Evolutionary conservation across 2,113 vertebrate species (phyloP).

Genomic region (Halcyon malimbica): DNA sequence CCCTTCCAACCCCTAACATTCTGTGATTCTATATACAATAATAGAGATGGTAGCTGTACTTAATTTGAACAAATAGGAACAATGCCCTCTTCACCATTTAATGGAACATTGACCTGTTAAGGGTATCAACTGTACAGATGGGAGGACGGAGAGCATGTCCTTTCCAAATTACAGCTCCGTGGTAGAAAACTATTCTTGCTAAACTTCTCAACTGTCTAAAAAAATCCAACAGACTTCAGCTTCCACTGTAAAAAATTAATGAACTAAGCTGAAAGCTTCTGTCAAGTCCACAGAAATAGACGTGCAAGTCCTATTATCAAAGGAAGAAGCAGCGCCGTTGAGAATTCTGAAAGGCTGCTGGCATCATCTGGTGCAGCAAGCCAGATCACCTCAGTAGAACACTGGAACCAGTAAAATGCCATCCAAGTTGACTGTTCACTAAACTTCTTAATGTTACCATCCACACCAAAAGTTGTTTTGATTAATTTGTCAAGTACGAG

Average conservation of each 20-base stretch:
- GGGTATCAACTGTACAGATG: neutral
- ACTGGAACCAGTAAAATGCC: neutral
- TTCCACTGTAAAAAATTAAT: slow-evolving; percentile 60
- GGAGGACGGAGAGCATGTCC: neutral
- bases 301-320: slow-evolving; percentile 27
- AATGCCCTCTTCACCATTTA: neutral
- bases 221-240: slow-evolving; percentile 29
- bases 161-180: neutral
- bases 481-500: neutral
- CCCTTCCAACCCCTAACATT: too few species aligned
- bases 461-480: neutral
- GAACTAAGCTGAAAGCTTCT: slow-evolving; percentile 62
- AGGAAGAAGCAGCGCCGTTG: slow-evolving; percentile 40
- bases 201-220: slow-evolving; percentile 23
- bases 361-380: neutral
- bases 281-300: slow-evolving; percentile 50
- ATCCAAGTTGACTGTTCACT: neutral
- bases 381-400: neutral
- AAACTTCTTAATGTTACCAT: neutral
- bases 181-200: slow-evolving; percentile 12
- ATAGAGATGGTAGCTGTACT: neutral
- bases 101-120: neutral
- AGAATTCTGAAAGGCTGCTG: slow-evolving; percentile 38
- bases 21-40: neutral
- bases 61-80: neutral